Evolutionary conservation across 2,888 invertebrate genomes (phyloP).

Genomic region (Hyles lineata): DNA sequence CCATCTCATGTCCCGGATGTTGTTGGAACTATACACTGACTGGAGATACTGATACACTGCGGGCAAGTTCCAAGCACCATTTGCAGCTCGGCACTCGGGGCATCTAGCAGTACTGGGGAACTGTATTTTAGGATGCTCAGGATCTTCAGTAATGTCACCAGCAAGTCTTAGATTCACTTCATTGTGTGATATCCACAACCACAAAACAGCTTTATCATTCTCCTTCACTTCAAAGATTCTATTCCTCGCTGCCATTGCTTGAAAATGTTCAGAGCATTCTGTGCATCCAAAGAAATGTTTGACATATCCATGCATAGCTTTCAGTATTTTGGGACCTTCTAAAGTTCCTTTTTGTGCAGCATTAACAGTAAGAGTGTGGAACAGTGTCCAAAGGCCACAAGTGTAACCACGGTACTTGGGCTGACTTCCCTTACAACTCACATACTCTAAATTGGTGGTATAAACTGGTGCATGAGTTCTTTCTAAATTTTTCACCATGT

Average conservation of each 20-base stretch:
- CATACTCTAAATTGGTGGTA: slow-evolving; percentile 84
- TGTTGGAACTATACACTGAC: slow-evolving; percentile 71
- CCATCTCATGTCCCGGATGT: slow-evolving; percentile 56
- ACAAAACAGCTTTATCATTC: slow-evolving; percentile 91
- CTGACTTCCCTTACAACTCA: slow-evolving; percentile 93
- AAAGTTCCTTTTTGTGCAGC: slow-evolving; percentile 82
- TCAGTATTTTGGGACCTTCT: slow-evolving; percentile 89
- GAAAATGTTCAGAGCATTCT: slow-evolving; percentile 95
- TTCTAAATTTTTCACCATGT: slow-evolving; percentile 84
- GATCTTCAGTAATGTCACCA: slow-evolving; percentile 95
- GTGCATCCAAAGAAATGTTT: slow-evolving; percentile 97
- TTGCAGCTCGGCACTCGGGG: slow-evolving; percentile 85
- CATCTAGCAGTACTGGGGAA: slow-evolving; percentile 91
- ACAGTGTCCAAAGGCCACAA: slow-evolving; percentile 97
- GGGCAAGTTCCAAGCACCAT: slow-evolving; percentile 86
- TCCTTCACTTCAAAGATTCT: slow-evolving; percentile 88
- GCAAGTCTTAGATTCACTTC: slow-evolving; percentile 94
- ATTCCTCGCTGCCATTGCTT: slow-evolving; percentile 90
- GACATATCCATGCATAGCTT: slow-evolving; percentile 94
- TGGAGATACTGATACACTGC: slow-evolving; percentile 87
- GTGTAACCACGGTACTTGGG: slow-evolving; percentile 93
- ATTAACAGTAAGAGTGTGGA: slow-evolving; percentile 95
- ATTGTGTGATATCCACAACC: slow-evolving; percentile 98
- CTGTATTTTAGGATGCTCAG: slow-evolving; percentile 93
- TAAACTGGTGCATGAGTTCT: slow-evolving; percentile 83